Evolutionary conservation across 2,113 vertebrate genomes (phyloP).

Genomic region (Petroica traversi): DNA sequence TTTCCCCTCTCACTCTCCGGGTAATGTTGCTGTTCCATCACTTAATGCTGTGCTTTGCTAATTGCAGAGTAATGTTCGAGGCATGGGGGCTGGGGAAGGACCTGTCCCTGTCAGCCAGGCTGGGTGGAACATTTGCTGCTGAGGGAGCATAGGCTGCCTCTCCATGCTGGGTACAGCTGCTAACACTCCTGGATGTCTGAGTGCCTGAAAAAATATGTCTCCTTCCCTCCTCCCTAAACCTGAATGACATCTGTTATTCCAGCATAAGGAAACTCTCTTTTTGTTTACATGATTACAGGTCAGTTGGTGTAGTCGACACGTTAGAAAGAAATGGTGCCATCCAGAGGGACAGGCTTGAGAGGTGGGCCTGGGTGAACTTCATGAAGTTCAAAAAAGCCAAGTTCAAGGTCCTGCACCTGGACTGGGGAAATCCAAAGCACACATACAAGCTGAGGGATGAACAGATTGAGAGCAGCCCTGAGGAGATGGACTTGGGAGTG

Average conservation of each 20-base stretch:
- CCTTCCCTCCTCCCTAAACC: not conserved
- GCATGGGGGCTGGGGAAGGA: not conserved
- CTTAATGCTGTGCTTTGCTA: not conserved
- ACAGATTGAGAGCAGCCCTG: not conserved
- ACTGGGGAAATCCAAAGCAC: not conserved
- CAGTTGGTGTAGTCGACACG: fast-evolving
- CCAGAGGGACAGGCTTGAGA: not conserved
- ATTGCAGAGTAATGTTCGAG: not conserved
- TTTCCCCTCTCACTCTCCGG: not conserved
- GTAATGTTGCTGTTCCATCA: not conserved
- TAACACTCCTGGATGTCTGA: not conserved
- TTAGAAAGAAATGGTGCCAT: not conserved
- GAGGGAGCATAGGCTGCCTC: not conserved
- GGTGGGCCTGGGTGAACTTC: not conserved
- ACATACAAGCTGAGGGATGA: not conserved
- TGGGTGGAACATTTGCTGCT: not conserved
- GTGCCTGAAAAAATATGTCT: not conserved
- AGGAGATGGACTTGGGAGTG: not conserved
- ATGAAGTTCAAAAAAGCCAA: not conserved
- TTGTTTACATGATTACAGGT: not conserved
- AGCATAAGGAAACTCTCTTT: not conserved
- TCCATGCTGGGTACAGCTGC: not conserved
- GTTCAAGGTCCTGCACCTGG: not conserved
- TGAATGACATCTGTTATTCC: not conserved
- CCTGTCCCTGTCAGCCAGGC: not conserved